A percentile compares a stretch with the other conserved stretches of the same genome.
Conservation (phyloP, 2,888 invertebrate genomes). For the Mellilla xanthometata region DNA sequence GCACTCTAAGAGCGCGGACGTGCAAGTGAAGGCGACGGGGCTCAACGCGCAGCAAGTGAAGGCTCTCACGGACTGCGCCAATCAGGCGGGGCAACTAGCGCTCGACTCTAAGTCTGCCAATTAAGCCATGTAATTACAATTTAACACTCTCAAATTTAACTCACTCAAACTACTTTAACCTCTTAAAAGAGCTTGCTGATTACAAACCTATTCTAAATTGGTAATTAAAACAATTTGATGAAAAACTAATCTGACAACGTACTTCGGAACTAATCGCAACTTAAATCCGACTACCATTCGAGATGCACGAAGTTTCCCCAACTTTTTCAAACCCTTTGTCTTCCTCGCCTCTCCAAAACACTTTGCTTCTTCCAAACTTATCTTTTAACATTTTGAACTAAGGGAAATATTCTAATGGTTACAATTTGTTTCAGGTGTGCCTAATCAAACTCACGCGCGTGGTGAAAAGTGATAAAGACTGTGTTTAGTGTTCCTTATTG, state of each 20-base stretch:
- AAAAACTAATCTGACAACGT: not conserved
- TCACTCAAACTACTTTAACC: conserved; percentile 11
- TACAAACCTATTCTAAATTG: conserved; percentile 13
- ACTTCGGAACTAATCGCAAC: conserved; percentile 14
- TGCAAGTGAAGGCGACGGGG: conserved; percentile 73
- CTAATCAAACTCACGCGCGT: conserved; percentile 55
- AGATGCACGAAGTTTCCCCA: conserved; percentile 39
- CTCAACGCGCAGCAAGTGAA: conserved; percentile 72
- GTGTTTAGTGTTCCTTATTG: conserved; percentile 78
- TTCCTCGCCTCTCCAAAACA: conserved; percentile 14
- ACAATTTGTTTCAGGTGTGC: conserved; percentile 74
- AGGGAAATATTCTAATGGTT: conserved; percentile 10
- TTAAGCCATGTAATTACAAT: conserved; percentile 63
- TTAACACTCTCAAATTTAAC: conserved; percentile 31
- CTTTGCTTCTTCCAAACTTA: not conserved
- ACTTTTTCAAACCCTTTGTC: conserved; percentile 24
- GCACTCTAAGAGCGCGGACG: conserved; percentile 75
- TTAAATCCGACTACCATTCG: conserved; percentile 38
- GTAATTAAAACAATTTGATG: not conserved
- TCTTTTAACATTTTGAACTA: not conserved
- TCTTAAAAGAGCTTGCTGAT: conserved; percentile 19
- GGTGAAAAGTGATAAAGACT: conserved; percentile 80
- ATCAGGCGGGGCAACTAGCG: conserved; percentile 74
- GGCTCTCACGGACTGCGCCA: conserved; percentile 76
- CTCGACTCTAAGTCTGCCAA: conserved; percentile 74